Percentiles rank a stretch among this genome's conserved stretches.
Conservation (phyloP, 1,140 invertebrate genomes). For the Magallana gigas region DNA sequence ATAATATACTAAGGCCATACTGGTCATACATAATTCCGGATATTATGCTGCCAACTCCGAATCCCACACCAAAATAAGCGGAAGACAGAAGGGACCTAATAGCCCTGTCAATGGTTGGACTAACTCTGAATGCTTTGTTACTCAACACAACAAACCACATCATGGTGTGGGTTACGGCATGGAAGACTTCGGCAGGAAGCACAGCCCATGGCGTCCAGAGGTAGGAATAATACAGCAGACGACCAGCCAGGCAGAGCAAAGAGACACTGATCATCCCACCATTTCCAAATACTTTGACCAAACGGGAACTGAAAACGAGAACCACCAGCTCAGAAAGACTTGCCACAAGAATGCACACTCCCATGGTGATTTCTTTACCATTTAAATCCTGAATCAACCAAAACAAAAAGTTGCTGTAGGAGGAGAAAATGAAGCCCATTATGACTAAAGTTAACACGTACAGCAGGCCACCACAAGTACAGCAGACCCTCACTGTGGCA, state of each 20-base stretch:
- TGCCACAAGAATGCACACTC: constrained; percentile 68
- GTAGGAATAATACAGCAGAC: constrained; percentile 73
- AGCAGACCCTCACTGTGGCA: constrained; percentile 67
- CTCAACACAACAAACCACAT: constrained; percentile 75
- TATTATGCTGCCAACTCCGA: constrained; percentile 68
- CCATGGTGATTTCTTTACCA: constrained; percentile 71
- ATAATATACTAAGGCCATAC: constrained; percentile 69
- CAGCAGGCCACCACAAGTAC: constrained; percentile 69
- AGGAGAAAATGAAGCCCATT: constrained; percentile 70
- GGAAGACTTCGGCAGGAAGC: constrained; percentile 70
- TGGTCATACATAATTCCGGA: constrained; percentile 70
- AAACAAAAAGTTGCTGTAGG: constrained; percentile 75
- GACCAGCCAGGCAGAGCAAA: constrained; percentile 64
- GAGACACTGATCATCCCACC: constrained; percentile 66
- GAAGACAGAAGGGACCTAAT: constrained; percentile 72
- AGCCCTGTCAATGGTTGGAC: constrained; percentile 71
- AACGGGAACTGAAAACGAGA: constrained; percentile 68
- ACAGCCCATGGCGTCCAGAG: constrained; percentile 72
- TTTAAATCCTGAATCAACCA: constrained; percentile 75
- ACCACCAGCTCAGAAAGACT: constrained; percentile 74
- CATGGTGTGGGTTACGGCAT: constrained; percentile 74
- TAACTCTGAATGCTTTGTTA: constrained; percentile 73
- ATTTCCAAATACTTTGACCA: constrained; percentile 70
- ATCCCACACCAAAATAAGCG: constrained; percentile 75
- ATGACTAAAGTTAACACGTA: constrained; percentile 72